Conservation (phyloP, 1,140 invertebrate species). For the Drosophila chauvacae region DNA sequence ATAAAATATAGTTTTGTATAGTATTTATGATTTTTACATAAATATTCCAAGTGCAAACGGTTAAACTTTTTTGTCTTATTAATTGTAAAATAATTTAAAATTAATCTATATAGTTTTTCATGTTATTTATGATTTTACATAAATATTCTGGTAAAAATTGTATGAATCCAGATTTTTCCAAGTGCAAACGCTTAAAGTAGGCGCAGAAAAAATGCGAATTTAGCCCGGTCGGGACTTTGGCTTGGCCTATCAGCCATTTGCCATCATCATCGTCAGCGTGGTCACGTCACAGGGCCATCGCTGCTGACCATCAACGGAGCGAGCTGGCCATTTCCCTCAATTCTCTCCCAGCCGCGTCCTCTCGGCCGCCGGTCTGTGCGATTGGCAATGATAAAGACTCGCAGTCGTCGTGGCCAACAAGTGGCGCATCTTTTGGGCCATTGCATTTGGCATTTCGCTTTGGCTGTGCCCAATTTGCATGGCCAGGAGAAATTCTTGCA, state of each 20-base stretch:
- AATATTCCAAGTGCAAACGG: too few species aligned
- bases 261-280: slow-evolving; percentile 73
- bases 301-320: slow-evolving; percentile 69
- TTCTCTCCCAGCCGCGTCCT: background rate
- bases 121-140: background rate
- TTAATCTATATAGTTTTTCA: background rate
- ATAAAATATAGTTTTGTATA: too few species aligned
- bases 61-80: too few species aligned
- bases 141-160: background rate
- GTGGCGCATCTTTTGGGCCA: slow-evolving; percentile 64
- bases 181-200: slow-evolving; percentile 60
- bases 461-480: slow-evolving; percentile 68
- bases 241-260: slow-evolving; percentile 75
- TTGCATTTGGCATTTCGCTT: slow-evolving; percentile 30
- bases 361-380: slow-evolving; percentile 9
- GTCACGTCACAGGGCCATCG: slow-evolving; percentile 80
- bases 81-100: too few species aligned
- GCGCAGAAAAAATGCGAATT: slow-evolving; percentile 71
- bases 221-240: slow-evolving; percentile 46
- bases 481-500: slow-evolving; percentile 64
- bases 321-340: slow-evolving; percentile 35
- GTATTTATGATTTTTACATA: too few species aligned
- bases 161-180: background rate
- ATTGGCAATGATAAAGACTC: slow-evolving; percentile 77
- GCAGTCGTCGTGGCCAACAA: slow-evolving; percentile 76